A percentile compares a stretch with the other conserved stretches of the same genome.
These are phyloP conservation scores for Pseudomugil gertrudae DNA, from an alignment of 2,797 vertebrate genomes.

Conservation along the genomic window DNA sequence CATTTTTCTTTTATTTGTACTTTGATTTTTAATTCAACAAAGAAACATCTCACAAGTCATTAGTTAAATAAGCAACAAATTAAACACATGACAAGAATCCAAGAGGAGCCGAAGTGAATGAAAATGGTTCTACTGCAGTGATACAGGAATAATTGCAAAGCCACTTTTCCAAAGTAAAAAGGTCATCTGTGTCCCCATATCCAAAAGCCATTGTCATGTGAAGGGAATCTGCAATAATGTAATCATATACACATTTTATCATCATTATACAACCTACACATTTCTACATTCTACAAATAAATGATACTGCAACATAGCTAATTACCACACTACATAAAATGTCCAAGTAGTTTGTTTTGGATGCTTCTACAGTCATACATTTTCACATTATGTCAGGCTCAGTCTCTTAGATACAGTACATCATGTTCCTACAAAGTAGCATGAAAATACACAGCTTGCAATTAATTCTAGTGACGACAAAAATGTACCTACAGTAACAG, in stretches of 20 bases:
- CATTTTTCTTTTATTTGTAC: too few species aligned
- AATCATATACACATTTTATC: too few species aligned
- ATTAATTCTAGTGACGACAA: conserved; percentile 42
- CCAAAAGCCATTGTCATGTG: not conserved
- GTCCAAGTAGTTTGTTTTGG: not conserved
- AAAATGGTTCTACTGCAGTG: not conserved
- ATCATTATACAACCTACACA: too few species aligned
- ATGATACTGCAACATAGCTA: not conserved
- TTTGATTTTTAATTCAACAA: not conserved
- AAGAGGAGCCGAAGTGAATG: not conserved
- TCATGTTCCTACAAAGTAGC: conserved; percentile 7
- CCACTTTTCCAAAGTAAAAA: not conserved
- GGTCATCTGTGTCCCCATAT: not conserved
- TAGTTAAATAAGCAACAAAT: not conserved
- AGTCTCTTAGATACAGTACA: conserved; percentile 5
- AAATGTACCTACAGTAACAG: conserved; percentile 12
- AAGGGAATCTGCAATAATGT: too few species aligned
- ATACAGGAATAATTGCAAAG: not conserved
- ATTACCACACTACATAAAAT: not conserved
- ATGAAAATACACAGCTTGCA: conserved; percentile 26
- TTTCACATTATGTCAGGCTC: conserved; percentile 18
- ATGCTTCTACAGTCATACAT: not conserved
- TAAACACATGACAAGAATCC: not conserved
- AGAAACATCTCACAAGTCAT: not conserved
- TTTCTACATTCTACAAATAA: not conserved